Base-by-base conservation (phyloP, 2,113 vertebrate species). In the Xyliphius kryptos region DNA sequence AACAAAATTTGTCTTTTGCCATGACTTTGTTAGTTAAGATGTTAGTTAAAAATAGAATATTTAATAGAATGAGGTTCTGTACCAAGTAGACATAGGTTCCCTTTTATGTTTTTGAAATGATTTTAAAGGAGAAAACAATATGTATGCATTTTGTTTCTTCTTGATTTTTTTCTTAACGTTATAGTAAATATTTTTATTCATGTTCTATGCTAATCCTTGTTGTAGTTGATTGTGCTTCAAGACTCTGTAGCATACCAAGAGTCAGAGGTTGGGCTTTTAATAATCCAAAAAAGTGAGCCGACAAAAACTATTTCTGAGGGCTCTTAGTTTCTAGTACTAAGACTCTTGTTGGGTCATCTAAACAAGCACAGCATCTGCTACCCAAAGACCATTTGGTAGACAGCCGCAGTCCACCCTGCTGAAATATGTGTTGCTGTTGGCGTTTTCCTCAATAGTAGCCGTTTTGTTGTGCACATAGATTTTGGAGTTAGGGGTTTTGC, bases 401-500 rank as follows among this genome's bases (percentile, higher is more conserved):
- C 71, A 32, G 72, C 37, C 60, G 41, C 52, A 2, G 56, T 19
- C 50, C 59, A 69, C 54, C 56, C 72, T 73, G 16, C 54, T 67
- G 55, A 67, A 69, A 62, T 57, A 47, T 68, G 53, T 69, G 57
- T 74, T 61, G 43, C 72, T 68, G 15, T 49, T 61, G 73, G 68
- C 48, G 67, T 69, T 79, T 38, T 63, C 52, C 52, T 55, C 37
- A 52, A 65, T 44, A 53, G 19, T 9, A 43, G 64, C 54, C 73
- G 56, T 66, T 76, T 68, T 74, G 64, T 71, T 61, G 44, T 46
- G 66, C 62, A 54, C 43, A 54, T 13, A 52, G 49, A 60, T 65
- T 47, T 67, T 38, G 46, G 26, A 68, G 61, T 70, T 66, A 66
- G 65, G 75, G 43, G 46, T 67, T 61, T 44, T 59, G 68, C 69